Evolutionary conservation across 2,888 invertebrate species (phyloP), one percentile per base, ranked within the genome.

Genomic region (Gortyna flavago): DNA sequence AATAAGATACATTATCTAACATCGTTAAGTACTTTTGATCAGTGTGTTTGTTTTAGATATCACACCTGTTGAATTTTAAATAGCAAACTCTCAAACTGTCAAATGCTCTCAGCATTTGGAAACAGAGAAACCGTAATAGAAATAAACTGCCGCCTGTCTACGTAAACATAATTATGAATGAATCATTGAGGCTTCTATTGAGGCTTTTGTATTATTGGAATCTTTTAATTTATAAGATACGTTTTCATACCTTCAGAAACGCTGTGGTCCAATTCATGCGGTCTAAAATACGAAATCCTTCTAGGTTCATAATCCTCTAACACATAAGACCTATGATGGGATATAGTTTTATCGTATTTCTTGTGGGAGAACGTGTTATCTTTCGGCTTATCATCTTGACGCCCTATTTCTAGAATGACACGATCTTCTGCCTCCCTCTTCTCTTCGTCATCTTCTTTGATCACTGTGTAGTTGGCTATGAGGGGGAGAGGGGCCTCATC

Each of bases 341-440:
- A 95, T 83, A 95, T 97, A 0, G 96, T 97, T 85, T 96, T 97
- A 76, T 97, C 97, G 74, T 97, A 97, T 84, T 97, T 97, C 90
- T 97, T 97, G 80, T 97, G 97, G 0, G 96, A 96, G 80, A 97
- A 97, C 38, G 96, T 96, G 18, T 92, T 92, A 81, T 96, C 96
- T 82, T 96, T 93, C 0, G 95, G 95, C 44, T 92, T 95, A 3
- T 97, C 96, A n/a, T 96, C 96, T 76, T 93, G 96, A 2, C 95
- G 91, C 9, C 97, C 97, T 84, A 97, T 97, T 92, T 97, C 97
- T 79, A 97, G 91, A 79, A 97, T 96, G 0, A 97, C 95, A 2
- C 95, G 90, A 6, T 96, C 96, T 83, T 96, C 96, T 79, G 89
- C 74, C 59, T 95, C 95, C 41, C 94, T 92, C 83, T 95, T 95